These are phyloP conservation scores for Galago senegalensis DNA, from an alignment of 2,797 vertebrate genomes.

Conservation along the genomic window DNA sequence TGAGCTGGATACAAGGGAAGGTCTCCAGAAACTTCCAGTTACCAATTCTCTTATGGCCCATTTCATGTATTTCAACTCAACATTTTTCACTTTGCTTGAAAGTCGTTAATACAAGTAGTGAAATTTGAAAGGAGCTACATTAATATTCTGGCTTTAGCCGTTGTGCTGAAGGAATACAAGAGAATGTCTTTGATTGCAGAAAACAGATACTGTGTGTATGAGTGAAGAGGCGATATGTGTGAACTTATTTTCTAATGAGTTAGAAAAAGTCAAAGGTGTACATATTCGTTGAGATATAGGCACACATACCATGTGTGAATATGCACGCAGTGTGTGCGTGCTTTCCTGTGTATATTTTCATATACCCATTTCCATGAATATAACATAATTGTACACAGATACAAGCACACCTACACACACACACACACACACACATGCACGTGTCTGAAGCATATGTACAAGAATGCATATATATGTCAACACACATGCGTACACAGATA, in stretches of 20 bases:
- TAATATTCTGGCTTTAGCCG: not conserved
- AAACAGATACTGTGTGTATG: not conserved
- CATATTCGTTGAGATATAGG: not conserved
- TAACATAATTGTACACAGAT: not conserved
- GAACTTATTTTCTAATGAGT: not conserved
- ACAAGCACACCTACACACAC: not conserved
- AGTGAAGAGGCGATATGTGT: not conserved
- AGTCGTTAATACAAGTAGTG: not conserved
- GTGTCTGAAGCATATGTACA: not conserved
- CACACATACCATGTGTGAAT: not conserved
- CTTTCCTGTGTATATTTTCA: not conserved
- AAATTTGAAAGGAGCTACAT: not conserved
- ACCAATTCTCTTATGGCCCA: not conserved
- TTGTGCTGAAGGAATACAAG: not conserved
- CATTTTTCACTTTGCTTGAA: not conserved
- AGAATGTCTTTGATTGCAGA: not conserved
- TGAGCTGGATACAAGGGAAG: slow-evolving; percentile 35
- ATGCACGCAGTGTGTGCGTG: not conserved
- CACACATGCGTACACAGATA: not conserved
- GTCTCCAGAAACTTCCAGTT: slow-evolving; percentile 7
- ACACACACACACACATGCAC: not conserved
- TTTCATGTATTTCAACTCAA: not conserved
- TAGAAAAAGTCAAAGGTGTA: not conserved
- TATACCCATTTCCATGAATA: not conserved
- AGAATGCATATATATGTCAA: not conserved